phyloP scores from a whole-genome alignment of 2,888 invertebrate species.

The Selenia dentaria region DNA sequence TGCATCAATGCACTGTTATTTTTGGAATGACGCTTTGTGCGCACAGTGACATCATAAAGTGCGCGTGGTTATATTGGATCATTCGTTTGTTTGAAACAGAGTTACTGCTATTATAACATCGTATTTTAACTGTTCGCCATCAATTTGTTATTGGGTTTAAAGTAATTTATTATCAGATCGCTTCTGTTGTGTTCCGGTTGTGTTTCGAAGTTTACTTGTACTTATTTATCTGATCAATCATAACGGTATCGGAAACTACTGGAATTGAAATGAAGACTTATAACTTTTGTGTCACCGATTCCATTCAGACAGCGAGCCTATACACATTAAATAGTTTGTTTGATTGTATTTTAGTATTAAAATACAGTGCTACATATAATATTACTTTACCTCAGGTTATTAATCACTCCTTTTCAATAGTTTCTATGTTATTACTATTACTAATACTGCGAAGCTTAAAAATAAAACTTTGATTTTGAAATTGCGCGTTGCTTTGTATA shows the following conservation, averaged over 20 bases:
- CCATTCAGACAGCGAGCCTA: too few species aligned
- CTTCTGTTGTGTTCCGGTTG: conserved; percentile 24
- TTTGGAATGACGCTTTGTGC: not conserved
- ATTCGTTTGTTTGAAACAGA: not conserved
- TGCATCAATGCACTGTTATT: not conserved
- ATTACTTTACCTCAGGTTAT: too few species aligned
- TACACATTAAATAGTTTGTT: too few species aligned
- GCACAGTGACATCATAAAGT: not conserved
- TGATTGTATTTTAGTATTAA: too few species aligned
- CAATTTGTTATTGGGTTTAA: conserved; percentile 42
- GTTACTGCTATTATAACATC: conserved; percentile 5
- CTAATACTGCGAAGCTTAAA: too few species aligned
- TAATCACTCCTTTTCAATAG: too few species aligned
- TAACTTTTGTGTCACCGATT: not conserved
- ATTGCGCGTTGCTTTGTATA: too few species aligned
- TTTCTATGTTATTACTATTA: too few species aligned
- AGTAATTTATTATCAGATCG: conserved; percentile 44
- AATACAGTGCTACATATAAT: too few species aligned
- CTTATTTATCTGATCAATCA: conserved; percentile 14
- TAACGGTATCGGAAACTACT: conserved; percentile 8
- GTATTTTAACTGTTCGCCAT: conserved; percentile 24
- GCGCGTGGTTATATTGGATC: not conserved
- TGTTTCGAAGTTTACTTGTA: conserved; percentile 37
- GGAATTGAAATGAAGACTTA: not conserved
- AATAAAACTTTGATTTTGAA: too few species aligned